phyloP scores from a whole-genome alignment of 2,888 invertebrate genomes.

The Oeneis ivallda region DNA sequence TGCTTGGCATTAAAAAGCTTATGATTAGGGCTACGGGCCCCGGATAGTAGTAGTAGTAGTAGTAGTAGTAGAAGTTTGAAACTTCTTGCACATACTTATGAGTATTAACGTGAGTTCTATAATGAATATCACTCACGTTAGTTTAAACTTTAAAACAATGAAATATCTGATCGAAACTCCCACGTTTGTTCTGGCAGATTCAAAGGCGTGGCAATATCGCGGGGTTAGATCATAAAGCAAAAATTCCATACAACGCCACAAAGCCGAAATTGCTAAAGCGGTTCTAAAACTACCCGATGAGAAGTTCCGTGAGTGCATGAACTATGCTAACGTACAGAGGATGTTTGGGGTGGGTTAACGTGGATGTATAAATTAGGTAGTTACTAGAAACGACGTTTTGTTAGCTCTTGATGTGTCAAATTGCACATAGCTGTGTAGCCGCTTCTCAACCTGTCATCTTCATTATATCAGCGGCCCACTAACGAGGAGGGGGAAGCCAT shows the following conservation, averaged over 20 bases:
- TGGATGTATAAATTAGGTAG: slow-evolving; percentile 9
- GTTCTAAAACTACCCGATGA: slow-evolving; percentile 52
- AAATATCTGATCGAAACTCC: slow-evolving; percentile 29
- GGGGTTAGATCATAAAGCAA: slow-evolving; percentile 48
- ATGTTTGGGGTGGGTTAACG: slow-evolving; percentile 29
- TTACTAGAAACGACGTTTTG: slow-evolving; percentile 1
- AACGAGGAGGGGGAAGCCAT: too few relatives aligned
- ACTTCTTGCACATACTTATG: too few relatives aligned
- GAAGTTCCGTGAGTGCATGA: slow-evolving; percentile 49
- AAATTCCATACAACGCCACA: slow-evolving; percentile 55
- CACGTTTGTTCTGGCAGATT: slow-evolving; percentile 36
- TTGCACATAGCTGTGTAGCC: too few relatives aligned
- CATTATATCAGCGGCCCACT: too few relatives aligned
- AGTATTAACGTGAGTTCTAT: too few relatives aligned
- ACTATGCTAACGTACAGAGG: slow-evolving; percentile 44
- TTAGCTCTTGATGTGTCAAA: too few relatives aligned
- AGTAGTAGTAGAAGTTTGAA: too few relatives aligned
- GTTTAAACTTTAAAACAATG: not conserved
- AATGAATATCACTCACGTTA: too few relatives aligned
- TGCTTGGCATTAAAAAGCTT: too few relatives aligned
- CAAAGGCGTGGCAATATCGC: slow-evolving; percentile 40
- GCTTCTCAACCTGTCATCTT: too few relatives aligned
- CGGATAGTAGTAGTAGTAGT: too few relatives aligned
- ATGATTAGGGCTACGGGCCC: too few relatives aligned
- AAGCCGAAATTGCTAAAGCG: slow-evolving; percentile 58